These are phyloP conservation scores for Chymomyza fuscimana DNA, from an alignment of 2,888 invertebrate genomes.

Conservation along the genomic window DNA sequence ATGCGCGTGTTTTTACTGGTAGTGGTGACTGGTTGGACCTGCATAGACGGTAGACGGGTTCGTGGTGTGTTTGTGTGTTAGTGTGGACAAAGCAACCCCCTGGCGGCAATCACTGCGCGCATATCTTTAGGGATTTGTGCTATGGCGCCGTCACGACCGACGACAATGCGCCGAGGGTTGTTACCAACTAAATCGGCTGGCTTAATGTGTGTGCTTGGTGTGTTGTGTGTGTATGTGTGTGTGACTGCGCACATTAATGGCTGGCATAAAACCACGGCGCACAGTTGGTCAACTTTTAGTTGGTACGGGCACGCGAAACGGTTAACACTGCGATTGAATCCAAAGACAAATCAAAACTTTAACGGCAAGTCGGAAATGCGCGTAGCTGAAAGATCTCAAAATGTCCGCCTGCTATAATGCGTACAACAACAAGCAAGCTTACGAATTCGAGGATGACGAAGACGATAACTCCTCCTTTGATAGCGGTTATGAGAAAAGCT, in stretches of 20 bases:
- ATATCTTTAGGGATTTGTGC: conserved; percentile 70
- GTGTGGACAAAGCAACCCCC: conserved; percentile 71
- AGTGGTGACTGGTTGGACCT: conserved; percentile 9
- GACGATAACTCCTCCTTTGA: conserved; percentile 85
- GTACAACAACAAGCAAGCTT: conserved; percentile 62
- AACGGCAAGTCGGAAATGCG: conserved; percentile 31
- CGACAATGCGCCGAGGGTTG: conserved; percentile 76
- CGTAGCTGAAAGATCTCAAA: conserved; percentile 22
- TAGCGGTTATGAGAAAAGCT: conserved; percentile 88
- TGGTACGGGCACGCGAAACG: conserved; percentile 76
- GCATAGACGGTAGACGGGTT: conserved; percentile 13
- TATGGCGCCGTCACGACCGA: conserved; percentile 78
- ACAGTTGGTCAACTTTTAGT: conserved; percentile 75
- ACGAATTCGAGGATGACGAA: conserved; percentile 79
- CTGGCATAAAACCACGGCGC: conserved; percentile 76
- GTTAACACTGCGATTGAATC: conserved; percentile 47
- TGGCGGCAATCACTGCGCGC: conserved; percentile 66
- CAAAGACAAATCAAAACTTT: not conserved
- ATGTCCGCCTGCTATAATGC: conserved; percentile 78
- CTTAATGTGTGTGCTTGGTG: conserved; percentile 44
- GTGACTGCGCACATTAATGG: conserved; percentile 51
- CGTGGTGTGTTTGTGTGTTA: conserved; percentile 22
- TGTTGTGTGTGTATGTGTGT: conserved; percentile 24
- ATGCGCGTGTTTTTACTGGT: conserved; percentile 67
- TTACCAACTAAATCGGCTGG: conserved; percentile 67